Percentiles rank a stretch among this genome's conserved stretches.
These are phyloP conservation scores for Eutrigla gurnardus DNA, from an alignment of 2,797 vertebrate genomes.

Conservation along the genomic window DNA sequence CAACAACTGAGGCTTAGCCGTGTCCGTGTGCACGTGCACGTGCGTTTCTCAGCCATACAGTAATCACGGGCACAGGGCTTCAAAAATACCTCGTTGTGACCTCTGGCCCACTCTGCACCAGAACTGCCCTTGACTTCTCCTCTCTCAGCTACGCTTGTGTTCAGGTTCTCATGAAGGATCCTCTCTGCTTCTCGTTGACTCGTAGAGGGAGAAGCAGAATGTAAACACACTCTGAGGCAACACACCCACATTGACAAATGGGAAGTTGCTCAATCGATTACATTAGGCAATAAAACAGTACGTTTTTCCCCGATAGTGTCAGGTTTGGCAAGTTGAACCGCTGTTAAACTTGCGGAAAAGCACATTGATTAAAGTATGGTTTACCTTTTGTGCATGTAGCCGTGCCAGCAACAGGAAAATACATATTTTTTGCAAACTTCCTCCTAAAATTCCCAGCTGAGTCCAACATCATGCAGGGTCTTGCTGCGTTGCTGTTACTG, in stretches of 20 bases:
- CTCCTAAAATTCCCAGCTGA: not conserved
- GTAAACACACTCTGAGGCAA: conserved; percentile 1
- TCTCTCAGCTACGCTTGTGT: not conserved
- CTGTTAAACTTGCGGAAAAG: conserved; percentile 1
- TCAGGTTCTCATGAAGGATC: not conserved
- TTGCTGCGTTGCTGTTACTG: not conserved
- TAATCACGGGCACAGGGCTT: conserved; percentile 5
- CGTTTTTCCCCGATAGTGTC: not conserved
- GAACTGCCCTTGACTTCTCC: not conserved
- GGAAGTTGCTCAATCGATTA: conserved; percentile 56
- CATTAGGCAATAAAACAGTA: conserved; percentile 31
- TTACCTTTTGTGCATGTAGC: not conserved
- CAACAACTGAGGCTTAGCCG: conserved; percentile 71
- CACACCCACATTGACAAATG: conserved; percentile 25
- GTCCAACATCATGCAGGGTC: not conserved
- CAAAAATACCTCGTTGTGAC: conserved; percentile 11
- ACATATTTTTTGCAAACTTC: conserved; percentile 10
- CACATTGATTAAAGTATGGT: not conserved
- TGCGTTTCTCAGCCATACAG: not conserved
- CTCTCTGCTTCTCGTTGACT: not conserved
- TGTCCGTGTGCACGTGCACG: not conserved
- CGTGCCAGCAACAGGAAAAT: no score
- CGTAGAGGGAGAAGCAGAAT: not conserved
- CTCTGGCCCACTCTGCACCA: conserved; percentile 4
- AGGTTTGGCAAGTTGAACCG: conserved; percentile 9